Base-by-base conservation (phyloP, 2,113 vertebrate genomes). In the Pongo pygmaeus region DNA sequence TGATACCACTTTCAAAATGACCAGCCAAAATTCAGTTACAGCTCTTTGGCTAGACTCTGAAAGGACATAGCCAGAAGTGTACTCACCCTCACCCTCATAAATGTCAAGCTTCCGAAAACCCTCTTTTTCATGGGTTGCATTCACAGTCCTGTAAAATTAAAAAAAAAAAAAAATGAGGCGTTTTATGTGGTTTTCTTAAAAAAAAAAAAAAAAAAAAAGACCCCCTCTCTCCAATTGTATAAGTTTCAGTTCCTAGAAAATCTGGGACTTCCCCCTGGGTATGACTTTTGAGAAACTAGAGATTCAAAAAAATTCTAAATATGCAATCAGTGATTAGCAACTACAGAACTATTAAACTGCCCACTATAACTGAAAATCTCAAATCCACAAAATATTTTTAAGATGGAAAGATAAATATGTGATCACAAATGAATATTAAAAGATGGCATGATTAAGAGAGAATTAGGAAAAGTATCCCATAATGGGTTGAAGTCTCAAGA, bases 371-470 rank as follows among this genome's bases (percentile, higher is more conserved):
- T 48, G 4, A 91, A 16, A 87, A 79, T 40, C 9, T 84, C 25
- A 69, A 8, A 50, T 84, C 89, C 96, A 78, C 30, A 67, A 79
- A 75, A 91, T 61, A 23, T 78, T 96, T 95, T 59, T 61, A 64
- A 86, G 13, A 75, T 35, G 22, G 25, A 84, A 94, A 90, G 35
- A 75, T 12, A 69, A 84, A 92, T 43, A 30, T 7, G 77, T 6
- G 79, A 81, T 85, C n/a, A 77, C 5, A 72, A 85, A 91, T 40
- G 40, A 85, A 32, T 87, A 38, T 30, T 72, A 77, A 93, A 91
- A 61, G 1, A 10, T 48, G 8, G 38, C 32, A 64, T 92, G 35
- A 84, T 85, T 78, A 27, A 84, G 30, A 85, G 17, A 8, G 25
- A 89, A 83, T 74, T 74, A 83, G 27, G 13, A 77, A 90, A 89